Base-by-base conservation (phyloP, 2,113 vertebrate genomes). In the Xenopus borealis region DNA sequence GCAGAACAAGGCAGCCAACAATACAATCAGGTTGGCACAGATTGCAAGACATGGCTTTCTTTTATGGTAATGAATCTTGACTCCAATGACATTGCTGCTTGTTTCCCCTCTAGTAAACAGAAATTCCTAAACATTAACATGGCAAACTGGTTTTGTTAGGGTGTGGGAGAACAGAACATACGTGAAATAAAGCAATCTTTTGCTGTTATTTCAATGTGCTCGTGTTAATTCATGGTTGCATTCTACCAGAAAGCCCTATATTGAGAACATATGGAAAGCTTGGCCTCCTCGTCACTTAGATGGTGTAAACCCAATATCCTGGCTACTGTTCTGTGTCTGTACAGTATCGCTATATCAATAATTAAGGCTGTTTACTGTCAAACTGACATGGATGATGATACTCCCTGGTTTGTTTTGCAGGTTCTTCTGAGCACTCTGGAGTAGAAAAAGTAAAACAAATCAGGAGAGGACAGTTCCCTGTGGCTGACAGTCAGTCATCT, bases 361-460 rank as follows among this genome's bases (percentile, higher is more conserved):
- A 92, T 92, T 91, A 89, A 84, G 82, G 79, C 55, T 91, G 90
- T 92, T 93, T 91, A 92, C 89, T 89, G 86, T 89, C 86, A 85
- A 89, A 91, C 91, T 90, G 90, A 66, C 84, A 82, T 81, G 78
- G 88, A 88, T 91, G 87, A 78, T 3, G 81, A 92, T 88, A 88
- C 82, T 86, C 87, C 85, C 78, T 85, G 80, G 72, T 83, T 89
- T 84, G 89, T 89, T 91, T 90, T 89, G 89, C 80, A 86, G 72
- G 23, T 82, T 62, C 83, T 82, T 62, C 83, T 67, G 33, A 40
- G 33, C 33, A 40, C 1, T 40, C 14, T 50, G 47, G 47, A 50
- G 47, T 13, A 4, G 11, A 50, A 50, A 12, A 50, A 13, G 47
- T 2, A 6, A 40, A 2, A 9, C 33, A 9, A 9, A 55, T 1